Base-by-base conservation (phyloP, 2,797 vertebrate genomes). In the Tenualosa ilisha region DNA sequence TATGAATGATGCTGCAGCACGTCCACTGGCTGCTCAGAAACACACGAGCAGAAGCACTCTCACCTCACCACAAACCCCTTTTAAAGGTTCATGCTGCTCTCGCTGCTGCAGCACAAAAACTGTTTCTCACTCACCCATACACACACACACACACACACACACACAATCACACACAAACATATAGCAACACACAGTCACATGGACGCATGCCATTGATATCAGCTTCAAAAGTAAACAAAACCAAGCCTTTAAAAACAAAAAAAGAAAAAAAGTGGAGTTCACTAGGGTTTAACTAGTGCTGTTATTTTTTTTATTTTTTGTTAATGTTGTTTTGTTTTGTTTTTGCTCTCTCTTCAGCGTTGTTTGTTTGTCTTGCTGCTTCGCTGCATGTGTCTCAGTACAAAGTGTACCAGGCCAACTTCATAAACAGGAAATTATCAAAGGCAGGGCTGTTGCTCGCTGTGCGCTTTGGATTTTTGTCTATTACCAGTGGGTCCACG, bases 381-480 rank as follows among this genome's bases (percentile, higher is more conserved):
- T 83, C 40, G 6, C 72, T 79, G 72, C 72, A 88, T 85, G 89
- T 59, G 88, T 82, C 82, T 86, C 87, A 86, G 91, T 90, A 91
- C 93, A 93, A 53, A 90, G 90, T 90, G 89, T 89, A 91, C 88
- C 65, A 87, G 89, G 85, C 89, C 82, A 89, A 89, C 88, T 90
- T 92, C 92, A 92, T 89, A 94, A 95, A 95, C 94, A 95, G 94
- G 95, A 96, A 96, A 95, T 95, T 91, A 93, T 90, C 89, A 92
- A 87, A 89, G 91, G 43, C 92, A 88, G 88, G 88, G 90, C 82
- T 59, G 54, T 46, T 31, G 72, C 40, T 22, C 40, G 40, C 13
- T 43, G 37, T 20, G 17, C 7, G 72, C 40, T 12, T 79, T 22
- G 6, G 43, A 72, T 46, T 51, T 79, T 13, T 79, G 72, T 46